A percentile compares a stretch with the other conserved stretches of the same genome.
These are phyloP conservation scores for Tipula helvola DNA, from an alignment of 2,888 invertebrate species.

Conservation along the genomic window DNA sequence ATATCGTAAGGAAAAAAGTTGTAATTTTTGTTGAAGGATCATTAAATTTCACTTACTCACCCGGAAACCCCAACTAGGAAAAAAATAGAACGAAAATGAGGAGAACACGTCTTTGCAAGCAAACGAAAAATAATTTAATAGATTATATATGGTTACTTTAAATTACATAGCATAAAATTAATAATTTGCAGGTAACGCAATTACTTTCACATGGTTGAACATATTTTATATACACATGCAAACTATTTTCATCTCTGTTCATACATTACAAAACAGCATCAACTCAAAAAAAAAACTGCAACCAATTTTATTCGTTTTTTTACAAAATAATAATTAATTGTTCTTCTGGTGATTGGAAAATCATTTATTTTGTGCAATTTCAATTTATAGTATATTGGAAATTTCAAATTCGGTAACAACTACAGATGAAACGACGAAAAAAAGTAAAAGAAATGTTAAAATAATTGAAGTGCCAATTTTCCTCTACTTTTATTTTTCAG, in stretches of 20 bases:
- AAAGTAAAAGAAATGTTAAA: background rate
- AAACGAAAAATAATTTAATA: background rate
- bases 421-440: background rate
- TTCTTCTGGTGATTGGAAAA: background rate
- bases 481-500: background rate
- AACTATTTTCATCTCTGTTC: background rate
- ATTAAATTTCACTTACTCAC: background rate
- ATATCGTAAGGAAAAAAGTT: background rate
- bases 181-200: background rate
- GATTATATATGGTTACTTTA: background rate
- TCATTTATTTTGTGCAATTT: background rate
- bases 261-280: background rate
- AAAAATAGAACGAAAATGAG: background rate
- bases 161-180: background rate
- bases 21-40: background rate
- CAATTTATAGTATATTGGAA: background rate
- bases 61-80: background rate
- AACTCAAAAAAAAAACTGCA: background rate
- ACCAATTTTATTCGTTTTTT: background rate
- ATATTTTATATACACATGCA: background rate
- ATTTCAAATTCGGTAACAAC: background rate
- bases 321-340: background rate
- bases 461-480: background rate
- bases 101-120: background rate
- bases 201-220: background rate